phyloP scores from a whole-genome alignment of 2,888 invertebrate species.

The Ceratothoa steindachneri region DNA sequence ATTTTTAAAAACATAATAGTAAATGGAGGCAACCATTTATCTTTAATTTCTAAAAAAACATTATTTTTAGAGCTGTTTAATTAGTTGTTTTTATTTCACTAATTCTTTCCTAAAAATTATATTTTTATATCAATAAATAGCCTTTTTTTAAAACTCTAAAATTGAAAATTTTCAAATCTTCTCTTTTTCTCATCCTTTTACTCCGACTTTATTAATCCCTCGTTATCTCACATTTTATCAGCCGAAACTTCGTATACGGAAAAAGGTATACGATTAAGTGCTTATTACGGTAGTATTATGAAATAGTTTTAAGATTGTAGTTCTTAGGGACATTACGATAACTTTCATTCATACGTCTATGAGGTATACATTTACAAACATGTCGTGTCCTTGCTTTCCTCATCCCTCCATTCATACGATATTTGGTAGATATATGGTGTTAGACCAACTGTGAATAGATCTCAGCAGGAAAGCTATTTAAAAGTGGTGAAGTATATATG shows the following conservation, averaged over 20 bases:
- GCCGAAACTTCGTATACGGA: constrained; percentile 11
- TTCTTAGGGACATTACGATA: background rate
- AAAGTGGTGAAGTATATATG: background rate
- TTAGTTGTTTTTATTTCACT: no score
- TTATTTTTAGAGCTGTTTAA: no score
- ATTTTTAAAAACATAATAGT: no score
- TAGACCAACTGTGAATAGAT: background rate
- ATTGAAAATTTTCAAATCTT: no score
- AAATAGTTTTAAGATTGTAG: background rate
- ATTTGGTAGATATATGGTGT: background rate
- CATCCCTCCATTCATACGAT: background rate
- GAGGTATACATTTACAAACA: background rate
- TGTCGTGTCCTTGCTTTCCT: background rate
- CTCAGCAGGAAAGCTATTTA: background rate
- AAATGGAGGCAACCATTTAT: no score
- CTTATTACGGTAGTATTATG: background rate
- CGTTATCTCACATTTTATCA: background rate
- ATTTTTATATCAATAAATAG: no score
- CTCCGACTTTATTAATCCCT: no score
- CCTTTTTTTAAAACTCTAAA: no score
- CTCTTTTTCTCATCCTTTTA: no score
- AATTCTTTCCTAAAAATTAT: no score
- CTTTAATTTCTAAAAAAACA: no score
- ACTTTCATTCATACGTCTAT: background rate
- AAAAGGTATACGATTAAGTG: constrained; percentile 11